Base-by-base conservation (phyloP, 2,113 vertebrate genomes). In the Bostrychus sinensis region DNA sequence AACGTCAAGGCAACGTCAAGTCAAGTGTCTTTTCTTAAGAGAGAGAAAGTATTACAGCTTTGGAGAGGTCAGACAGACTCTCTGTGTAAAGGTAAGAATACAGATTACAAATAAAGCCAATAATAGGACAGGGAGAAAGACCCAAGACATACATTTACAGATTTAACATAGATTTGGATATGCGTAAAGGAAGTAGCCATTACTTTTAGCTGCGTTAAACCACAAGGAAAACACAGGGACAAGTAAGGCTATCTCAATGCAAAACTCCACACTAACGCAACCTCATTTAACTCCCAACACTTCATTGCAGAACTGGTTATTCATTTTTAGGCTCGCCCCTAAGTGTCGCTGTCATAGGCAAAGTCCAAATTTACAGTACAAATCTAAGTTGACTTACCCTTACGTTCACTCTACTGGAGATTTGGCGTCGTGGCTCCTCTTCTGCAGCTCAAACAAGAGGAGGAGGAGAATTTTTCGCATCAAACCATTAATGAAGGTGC, bases 321-420 rank as follows among this genome's bases (percentile, higher is more conserved):
- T 73, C 50, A 59, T 62, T 32, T 67, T 58, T 68, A 17, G 74
- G 51, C 1, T 28, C 48, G 8, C 56, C 43, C 34, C 50, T 36
- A 32, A 50, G 48, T 7, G 16, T n/a, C 43, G 7, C 32, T 51
- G 72, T 72, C 60, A 63, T 9, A 30, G 0, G 43, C 48, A 2
- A 37, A 56, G 20, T 8, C 66, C 25, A 30, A 56, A 45, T 60
- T 36, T 9, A 38, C 65, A 75, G 14, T 68, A 62, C 58, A 76
- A 87, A 68, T 82, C 78, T 37, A 89, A 51, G 45, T 48, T 46
- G 12, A n/a, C 91, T 89, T 50, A 91, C 91, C 88, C 66, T 56
- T 67, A 79, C 57, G 70, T 71, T 62, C 74, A 58, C 81, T 60
- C 62, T 46, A 19, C 55, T 22, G 71, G 58, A 72, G 71, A 50